Conservation (phyloP, 2,113 vertebrate species). For the Seriola aureovittata region DNA sequence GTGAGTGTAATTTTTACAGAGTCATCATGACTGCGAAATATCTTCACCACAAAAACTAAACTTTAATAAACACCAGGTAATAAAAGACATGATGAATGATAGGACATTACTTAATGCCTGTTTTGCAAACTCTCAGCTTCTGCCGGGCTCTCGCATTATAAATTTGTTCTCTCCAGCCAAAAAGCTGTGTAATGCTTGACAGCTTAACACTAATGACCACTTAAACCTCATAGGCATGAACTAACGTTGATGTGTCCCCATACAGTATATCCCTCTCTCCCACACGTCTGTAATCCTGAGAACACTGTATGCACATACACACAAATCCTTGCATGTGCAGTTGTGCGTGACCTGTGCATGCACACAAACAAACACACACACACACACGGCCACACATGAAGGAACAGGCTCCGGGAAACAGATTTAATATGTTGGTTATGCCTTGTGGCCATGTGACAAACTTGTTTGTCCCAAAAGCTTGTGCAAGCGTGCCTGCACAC, state of each 20-base stretch:
- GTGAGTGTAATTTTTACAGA: neutral
- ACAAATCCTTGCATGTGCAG: neutral
- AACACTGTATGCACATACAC: neutral
- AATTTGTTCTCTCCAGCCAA: neutral
- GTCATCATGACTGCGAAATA: slow-evolving; percentile 12
- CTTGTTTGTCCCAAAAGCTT: neutral
- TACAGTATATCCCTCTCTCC: neutral
- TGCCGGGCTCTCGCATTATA: neutral
- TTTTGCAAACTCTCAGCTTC: too few relatives aligned
- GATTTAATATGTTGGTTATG: neutral
- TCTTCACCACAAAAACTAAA: neutral
- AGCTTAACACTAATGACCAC: slow-evolving; percentile 9
- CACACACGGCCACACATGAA: too few relatives aligned
- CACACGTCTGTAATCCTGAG: neutral
- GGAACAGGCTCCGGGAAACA: neutral
- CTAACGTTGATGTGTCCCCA: neutral
- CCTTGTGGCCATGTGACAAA: neutral
- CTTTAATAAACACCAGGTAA: neutral
- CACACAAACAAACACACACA: too few relatives aligned
- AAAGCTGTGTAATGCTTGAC: neutral
- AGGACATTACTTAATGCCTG: too few relatives aligned
- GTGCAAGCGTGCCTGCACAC: neutral
- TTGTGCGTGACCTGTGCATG: too few relatives aligned
- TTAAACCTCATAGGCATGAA: slow-evolving; percentile 4
- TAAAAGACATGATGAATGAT: neutral